These are phyloP conservation scores for Candidula unifasciata DNA, from an alignment of 2,888 invertebrate species.

Conservation along the genomic window DNA sequence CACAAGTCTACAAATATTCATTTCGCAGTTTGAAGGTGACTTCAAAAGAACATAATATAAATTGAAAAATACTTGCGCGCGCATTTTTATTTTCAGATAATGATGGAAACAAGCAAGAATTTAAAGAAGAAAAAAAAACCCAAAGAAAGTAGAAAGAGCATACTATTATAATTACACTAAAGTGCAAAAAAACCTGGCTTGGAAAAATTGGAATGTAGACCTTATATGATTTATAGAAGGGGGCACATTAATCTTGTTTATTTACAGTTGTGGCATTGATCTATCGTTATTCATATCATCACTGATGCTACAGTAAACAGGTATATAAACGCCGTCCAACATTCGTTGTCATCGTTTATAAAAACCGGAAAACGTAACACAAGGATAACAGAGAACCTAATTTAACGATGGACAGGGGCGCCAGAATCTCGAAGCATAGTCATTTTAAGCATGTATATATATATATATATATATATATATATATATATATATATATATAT, in stretches of 20 bases:
- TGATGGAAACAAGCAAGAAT: neutral
- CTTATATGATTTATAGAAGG: conserved; percentile 9
- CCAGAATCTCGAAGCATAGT: no score
- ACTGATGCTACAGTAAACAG: neutral
- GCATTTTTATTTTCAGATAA: conserved; percentile 1
- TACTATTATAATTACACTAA: conserved; percentile 16
- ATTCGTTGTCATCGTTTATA: conserved; percentile 24
- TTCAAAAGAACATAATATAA: neutral
- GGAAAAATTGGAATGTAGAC: neutral
- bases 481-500: no score
- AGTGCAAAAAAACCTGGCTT: neutral
- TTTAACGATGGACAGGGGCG: no score
- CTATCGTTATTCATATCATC: conserved; percentile 11
- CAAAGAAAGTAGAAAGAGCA: neutral
- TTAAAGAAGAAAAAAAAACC: no score
- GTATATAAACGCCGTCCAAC: neutral
- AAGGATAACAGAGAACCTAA: conserved; percentile 22
- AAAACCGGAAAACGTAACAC: conserved; percentile 1
- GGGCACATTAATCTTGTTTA: neutral
- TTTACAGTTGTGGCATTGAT: neutral
- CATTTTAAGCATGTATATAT: no score
- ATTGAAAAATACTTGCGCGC: neutral
- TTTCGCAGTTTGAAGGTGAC: neutral
- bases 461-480: no score
- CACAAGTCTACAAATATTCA: no score